Base-by-base conservation (phyloP, 2,888 invertebrate genomes). In the Synanthedon vespiformis region DNA sequence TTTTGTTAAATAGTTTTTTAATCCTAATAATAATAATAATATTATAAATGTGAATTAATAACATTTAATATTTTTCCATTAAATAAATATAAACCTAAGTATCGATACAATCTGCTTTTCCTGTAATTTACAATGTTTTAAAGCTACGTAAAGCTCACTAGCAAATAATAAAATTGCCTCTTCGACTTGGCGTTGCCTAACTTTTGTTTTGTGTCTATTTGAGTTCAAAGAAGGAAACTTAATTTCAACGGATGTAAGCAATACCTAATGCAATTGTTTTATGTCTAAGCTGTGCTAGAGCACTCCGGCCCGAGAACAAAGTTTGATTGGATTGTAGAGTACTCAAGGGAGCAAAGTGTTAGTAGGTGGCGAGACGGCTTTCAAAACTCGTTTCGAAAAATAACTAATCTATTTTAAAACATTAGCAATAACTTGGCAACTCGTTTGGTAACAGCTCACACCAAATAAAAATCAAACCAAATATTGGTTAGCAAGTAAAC, bases 281-380 rank as follows among this genome's bases (percentile, higher is more conserved):
- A 44, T 14, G 44, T 44, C 44, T 44, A 44, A 44, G 44, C 44
- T 12, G n/a, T 44, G 44, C 14, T 14, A 4, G 14, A 44, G 44
- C 14, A 44, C 44, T 44, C 44, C n/a, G 44, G 14, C 51, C 48
- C 52, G 54, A 44, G 57, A 55, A 50, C 53, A 55, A 56, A 57
- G 55, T 61, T 59, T 58, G 59, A 61, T 61, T 58, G 58, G 57
- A 59, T 59, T 56, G 57, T 49, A 55, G 40, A 18, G 41, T 51
- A 48, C 52, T 50, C 27, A n/a, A 12, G 50, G 50, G 50, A 34
- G 27, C 34, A 11, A 22, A 22, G 27, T 50, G 50, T 14, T 44
- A 44, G 44, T 34, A 34, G 34, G 34, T 34, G 34, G 2, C 34
- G 34, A 34, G 34, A 34, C 34, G 34, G 34, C 34, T 34, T 34